These are phyloP conservation scores for Odontesthes bonariensis DNA, from an alignment of 2,113 vertebrate species.

Conservation along the genomic window DNA sequence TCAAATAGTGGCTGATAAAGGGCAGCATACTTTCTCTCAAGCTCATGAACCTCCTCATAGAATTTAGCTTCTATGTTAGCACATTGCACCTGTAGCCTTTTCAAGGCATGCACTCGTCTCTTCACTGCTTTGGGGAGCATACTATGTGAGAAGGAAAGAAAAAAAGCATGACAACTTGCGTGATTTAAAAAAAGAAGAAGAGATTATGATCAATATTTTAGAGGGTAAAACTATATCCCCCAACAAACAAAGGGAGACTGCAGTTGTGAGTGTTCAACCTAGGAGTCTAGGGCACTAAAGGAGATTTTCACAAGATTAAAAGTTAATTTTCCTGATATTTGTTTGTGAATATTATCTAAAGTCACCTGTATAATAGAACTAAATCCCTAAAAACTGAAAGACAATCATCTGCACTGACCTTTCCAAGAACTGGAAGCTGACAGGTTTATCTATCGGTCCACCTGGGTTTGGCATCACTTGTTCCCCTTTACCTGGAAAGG, in stretches of 20 bases:
- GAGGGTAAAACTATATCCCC: background rate
- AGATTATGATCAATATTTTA: background rate
- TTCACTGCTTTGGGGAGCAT: slow-evolving; percentile 95
- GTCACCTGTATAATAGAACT: no score
- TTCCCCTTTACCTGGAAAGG: slow-evolving; percentile 68
- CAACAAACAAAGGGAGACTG: background rate
- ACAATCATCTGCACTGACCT: slow-evolving; percentile 50
- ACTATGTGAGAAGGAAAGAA: slow-evolving; percentile 65
- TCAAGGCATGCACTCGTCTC: slow-evolving; percentile 94
- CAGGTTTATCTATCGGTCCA: slow-evolving; percentile 68
- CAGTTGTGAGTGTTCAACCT: background rate
- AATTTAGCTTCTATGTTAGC: slow-evolving; percentile 97
- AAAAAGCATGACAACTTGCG: background rate
- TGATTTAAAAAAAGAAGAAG: background rate
- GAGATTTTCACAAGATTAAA: background rate
- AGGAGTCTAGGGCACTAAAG: background rate
- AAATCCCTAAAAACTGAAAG: no score
- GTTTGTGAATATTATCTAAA: rapidly evolving
- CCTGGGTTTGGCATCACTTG: slow-evolving; percentile 62
- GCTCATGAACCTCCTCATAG: slow-evolving; percentile 97
- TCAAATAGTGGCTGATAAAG: slow-evolving; percentile 95
- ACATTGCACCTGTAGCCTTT: slow-evolving; percentile 94
- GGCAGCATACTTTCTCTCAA: slow-evolving; percentile 95
- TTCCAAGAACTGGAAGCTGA: slow-evolving; percentile 65
- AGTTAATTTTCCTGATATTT: background rate